Conservation (phyloP, 2,888 invertebrate genomes). For the Ophioninae sp. region DNA sequence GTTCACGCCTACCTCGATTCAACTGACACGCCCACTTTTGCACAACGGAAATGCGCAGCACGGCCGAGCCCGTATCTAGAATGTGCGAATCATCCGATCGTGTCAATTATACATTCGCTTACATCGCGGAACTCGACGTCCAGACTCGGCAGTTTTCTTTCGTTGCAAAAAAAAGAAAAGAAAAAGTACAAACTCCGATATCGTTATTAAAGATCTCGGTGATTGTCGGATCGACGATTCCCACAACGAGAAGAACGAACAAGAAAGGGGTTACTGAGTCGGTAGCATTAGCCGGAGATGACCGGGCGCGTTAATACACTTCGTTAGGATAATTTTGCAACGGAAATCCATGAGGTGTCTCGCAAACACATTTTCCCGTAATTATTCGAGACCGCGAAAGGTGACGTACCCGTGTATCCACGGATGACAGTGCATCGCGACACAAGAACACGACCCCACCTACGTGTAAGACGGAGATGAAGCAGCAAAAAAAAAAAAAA, state of each 20-base stretch:
- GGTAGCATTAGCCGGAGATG: conserved; percentile 56
- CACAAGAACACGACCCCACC: conserved; percentile 38
- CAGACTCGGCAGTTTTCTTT: neutral
- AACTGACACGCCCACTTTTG: too few species aligned
- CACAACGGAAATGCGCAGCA: neutral
- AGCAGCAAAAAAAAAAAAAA: neutral
- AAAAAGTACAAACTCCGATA: neutral
- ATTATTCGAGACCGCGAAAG: conserved; percentile 20
- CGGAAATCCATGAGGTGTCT: conserved; percentile 48
- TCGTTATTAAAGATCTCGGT: neutral
- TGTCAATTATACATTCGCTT: neutral
- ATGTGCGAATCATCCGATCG: neutral
- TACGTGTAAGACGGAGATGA: neutral
- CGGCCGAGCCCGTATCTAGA: neutral
- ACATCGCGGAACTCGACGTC: neutral
- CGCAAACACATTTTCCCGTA: conserved; percentile 22
- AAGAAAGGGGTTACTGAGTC: neutral
- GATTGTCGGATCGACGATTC: neutral
- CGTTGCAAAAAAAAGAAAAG: neutral
- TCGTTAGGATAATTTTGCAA: conserved; percentile 59
- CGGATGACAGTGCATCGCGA: conserved; percentile 29
- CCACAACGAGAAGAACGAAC: neutral
- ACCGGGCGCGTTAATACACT: conserved; percentile 48
- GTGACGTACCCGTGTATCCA: conserved; percentile 7
- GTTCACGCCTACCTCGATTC: too few species aligned